Percentiles rank a stretch among this genome's conserved stretches.
phyloP scores from a whole-genome alignment of 2,113 vertebrate species.

The Silurus asotus region DNA sequence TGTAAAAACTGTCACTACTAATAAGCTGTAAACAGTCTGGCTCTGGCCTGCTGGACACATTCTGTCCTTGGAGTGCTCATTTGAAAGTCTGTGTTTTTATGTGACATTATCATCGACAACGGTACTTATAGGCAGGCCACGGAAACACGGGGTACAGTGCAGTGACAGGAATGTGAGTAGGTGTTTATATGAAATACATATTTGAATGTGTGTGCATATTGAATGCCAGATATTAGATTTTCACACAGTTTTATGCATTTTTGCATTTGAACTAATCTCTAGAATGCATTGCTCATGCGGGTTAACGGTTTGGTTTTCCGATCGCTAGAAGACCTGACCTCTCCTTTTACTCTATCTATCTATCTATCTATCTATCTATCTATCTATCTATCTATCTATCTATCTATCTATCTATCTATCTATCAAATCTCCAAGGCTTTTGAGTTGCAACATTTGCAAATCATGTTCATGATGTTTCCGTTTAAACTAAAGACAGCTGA shows the following conservation, averaged over 20 bases:
- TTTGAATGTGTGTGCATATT: too few species aligned
- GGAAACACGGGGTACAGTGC: neutral
- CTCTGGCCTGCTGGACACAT: constrained; percentile 52
- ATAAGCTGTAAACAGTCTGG: constrained; percentile 58
- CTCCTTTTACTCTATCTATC: constrained; percentile 38
- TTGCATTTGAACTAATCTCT: neutral
- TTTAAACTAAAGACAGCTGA: neutral
- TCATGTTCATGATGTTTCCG: neutral
- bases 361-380: too few species aligned
- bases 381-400: too few species aligned
- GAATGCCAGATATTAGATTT: too few species aligned
- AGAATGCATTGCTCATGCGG: constrained; percentile 7
- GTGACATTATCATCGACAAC: constrained; percentile 23
- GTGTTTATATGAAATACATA: too few species aligned
- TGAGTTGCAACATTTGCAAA: neutral
- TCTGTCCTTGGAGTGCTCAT: constrained; percentile 56
- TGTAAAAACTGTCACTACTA: constrained; percentile 70
- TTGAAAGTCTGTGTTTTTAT: constrained; percentile 44
- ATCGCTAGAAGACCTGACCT: constrained; percentile 30
- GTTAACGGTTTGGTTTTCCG: constrained; percentile 36
- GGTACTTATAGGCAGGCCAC: neutral
- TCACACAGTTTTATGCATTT: too few species aligned
- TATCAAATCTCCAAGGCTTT: neutral
- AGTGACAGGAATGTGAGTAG: too few species aligned
- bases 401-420: too few species aligned